Evolutionary conservation across 2,888 invertebrate genomes (phyloP).

Genomic region (Camptogramma bilineatum): DNA sequence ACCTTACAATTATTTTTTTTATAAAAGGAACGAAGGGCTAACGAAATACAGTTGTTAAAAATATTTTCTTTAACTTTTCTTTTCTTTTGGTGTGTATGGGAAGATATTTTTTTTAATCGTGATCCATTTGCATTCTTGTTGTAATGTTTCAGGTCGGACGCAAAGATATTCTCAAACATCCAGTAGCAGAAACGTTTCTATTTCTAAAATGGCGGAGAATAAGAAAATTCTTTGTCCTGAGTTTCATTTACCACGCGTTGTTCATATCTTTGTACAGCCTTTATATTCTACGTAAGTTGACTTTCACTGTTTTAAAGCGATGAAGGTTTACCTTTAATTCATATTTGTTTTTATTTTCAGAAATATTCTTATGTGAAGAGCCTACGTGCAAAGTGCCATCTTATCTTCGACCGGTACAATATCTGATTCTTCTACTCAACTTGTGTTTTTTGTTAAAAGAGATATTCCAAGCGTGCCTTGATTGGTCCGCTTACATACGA

Average conservation of each 20-base stretch:
- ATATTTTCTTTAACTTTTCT: too few relatives aligned
- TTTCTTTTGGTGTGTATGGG: too few relatives aligned
- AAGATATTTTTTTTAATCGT: too few relatives aligned
- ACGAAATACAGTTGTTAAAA: too few relatives aligned
- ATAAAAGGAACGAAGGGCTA: too few relatives aligned
- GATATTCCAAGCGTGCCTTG: conserved; percentile 91
- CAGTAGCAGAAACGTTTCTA: conserved; percentile 93
- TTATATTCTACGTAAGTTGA: conserved; percentile 87
- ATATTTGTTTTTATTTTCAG: conserved; percentile 59
- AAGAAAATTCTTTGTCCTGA: conserved; percentile 92
- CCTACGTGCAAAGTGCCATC: conserved; percentile 71
- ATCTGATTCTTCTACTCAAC: conserved; percentile 87
- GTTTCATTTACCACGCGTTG: conserved; percentile 90
- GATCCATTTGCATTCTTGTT: too few relatives aligned
- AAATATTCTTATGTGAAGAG: conserved; percentile 82
- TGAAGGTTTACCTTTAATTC: background rate
- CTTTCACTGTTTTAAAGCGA: background rate
- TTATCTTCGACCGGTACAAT: conserved; percentile 81
- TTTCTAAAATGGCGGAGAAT: conserved; percentile 93
- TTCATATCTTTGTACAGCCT: conserved; percentile 91
- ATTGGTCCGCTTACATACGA: conserved; percentile 89
- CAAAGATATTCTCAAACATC: conserved; percentile 92
- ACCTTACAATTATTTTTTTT: too few relatives aligned
- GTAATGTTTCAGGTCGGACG: conserved; percentile 87
- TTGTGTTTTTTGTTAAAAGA: conserved; percentile 89